phyloP scores from a whole-genome alignment of 2,888 invertebrate genomes.

The Amiota minor region DNA sequence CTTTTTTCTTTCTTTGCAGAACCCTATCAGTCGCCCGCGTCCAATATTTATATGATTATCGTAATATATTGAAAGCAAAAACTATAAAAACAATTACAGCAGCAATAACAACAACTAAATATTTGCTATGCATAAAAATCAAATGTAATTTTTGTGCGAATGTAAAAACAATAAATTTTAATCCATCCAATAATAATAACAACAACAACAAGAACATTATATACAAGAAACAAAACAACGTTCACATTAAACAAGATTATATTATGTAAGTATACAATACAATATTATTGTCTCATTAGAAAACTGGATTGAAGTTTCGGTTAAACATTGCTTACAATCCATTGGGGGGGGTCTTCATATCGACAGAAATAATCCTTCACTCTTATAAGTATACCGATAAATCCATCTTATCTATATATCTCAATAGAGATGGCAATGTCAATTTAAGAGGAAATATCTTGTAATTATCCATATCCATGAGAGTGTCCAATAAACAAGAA shows the following conservation, averaged over 20 bases:
- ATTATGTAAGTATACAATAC: neutral
- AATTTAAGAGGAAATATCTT: too few relatives aligned
- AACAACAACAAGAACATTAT: neutral
- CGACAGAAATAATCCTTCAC: too few relatives aligned
- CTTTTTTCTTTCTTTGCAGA: constrained; percentile 45
- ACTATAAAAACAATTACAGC: neutral
- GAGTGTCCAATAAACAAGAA: too few relatives aligned
- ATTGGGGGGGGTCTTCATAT: too few relatives aligned
- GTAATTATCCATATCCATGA: too few relatives aligned
- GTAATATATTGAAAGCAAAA: neutral
- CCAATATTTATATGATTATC: constrained; percentile 32
- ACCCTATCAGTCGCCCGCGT: constrained; percentile 53
- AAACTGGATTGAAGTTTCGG: too few relatives aligned
- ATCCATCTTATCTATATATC: too few relatives aligned
- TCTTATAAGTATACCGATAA: too few relatives aligned
- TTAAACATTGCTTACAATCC: too few relatives aligned
- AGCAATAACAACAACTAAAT: neutral
- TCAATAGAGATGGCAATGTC: too few relatives aligned
- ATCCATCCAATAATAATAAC: constrained; percentile 5
- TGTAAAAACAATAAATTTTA: neutral
- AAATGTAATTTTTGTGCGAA: neutral
- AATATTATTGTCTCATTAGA: too few relatives aligned
- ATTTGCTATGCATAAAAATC: neutral
- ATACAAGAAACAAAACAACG: neutral
- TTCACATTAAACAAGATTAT: neutral